phyloP scores from a whole-genome alignment of 2,888 invertebrate genomes.

The Chalcosyrphus nemorum region DNA sequence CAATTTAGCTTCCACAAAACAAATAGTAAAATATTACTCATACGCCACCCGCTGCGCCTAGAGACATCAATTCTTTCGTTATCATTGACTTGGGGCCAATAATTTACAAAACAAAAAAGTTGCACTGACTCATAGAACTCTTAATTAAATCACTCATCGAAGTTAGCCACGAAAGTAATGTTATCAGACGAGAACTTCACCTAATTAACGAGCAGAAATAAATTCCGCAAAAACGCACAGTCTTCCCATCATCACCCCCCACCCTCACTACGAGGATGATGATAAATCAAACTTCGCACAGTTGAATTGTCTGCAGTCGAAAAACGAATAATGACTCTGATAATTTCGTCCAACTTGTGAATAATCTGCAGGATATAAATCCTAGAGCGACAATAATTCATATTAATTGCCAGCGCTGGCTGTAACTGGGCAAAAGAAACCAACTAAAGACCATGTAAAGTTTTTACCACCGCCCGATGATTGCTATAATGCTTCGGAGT shows the following conservation, averaged over 20 bases:
- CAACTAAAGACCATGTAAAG: not conserved
- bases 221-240: not conserved
- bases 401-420: constrained; percentile 54
- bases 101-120: not conserved
- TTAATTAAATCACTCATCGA: constrained; percentile 45
- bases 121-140: not conserved
- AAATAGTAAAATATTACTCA: not conserved
- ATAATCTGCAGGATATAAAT: constrained; percentile 52
- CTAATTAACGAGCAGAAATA: constrained; percentile 46
- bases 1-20: no score
- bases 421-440: not conserved
- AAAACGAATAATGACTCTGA: constrained; percentile 56
- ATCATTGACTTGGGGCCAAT: not conserved
- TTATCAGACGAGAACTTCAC: constrained; percentile 23
- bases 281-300: constrained; percentile 56
- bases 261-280: not conserved
- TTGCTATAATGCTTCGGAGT: constrained; percentile 2
- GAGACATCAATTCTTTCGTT: not conserved
- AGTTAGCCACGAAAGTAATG: constrained; percentile 27
- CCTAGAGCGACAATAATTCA: constrained; percentile 65
- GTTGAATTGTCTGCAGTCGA: constrained; percentile 51
- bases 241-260: not conserved
- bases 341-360: constrained; percentile 51
- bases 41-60: not conserved
- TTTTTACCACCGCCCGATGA: not conserved